Evolutionary conservation across 2,888 invertebrate genomes (phyloP).

Genomic region (Folsomia candida): DNA sequence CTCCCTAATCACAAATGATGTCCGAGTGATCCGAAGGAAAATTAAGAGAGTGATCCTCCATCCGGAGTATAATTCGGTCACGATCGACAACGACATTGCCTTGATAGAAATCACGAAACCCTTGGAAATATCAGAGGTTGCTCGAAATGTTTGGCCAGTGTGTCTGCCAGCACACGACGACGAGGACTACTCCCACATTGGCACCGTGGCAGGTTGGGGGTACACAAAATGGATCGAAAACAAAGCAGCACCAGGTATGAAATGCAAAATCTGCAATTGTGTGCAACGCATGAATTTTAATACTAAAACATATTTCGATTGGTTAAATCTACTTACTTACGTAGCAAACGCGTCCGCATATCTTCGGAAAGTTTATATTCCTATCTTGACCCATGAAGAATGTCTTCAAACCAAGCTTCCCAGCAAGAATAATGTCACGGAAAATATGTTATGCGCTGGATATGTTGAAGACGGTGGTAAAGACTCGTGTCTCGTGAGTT

Average conservation of each 20-base stretch:
- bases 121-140: slow-evolving; percentile 7
- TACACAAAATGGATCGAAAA: slow-evolving; percentile 4
- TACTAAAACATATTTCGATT: background rate
- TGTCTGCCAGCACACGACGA: slow-evolving; percentile 11
- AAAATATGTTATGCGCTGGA: slow-evolving; percentile 45
- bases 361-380: slow-evolving; percentile 32
- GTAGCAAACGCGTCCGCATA: slow-evolving; percentile 26
- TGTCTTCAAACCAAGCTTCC: slow-evolving; percentile 32
- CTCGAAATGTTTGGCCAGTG: background rate
- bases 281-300: no score
- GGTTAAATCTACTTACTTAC: background rate
- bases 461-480: slow-evolving; percentile 32
- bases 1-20: slow-evolving; percentile 7
- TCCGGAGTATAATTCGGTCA: slow-evolving; percentile 19
- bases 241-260: background rate
- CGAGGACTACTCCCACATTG: background rate
- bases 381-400: slow-evolving; percentile 30
- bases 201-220: slow-evolving; percentile 16
- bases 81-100: slow-evolving; percentile 35
- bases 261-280: background rate
- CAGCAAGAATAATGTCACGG: slow-evolving; percentile 30
- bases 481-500: slow-evolving; percentile 42
- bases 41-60: slow-evolving; percentile 31
- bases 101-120: slow-evolving; percentile 20
- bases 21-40: slow-evolving; percentile 19